These are phyloP conservation scores for Zosterops hypoxanthus DNA, from an alignment of 2,113 vertebrate species.

Conservation along the genomic window DNA sequence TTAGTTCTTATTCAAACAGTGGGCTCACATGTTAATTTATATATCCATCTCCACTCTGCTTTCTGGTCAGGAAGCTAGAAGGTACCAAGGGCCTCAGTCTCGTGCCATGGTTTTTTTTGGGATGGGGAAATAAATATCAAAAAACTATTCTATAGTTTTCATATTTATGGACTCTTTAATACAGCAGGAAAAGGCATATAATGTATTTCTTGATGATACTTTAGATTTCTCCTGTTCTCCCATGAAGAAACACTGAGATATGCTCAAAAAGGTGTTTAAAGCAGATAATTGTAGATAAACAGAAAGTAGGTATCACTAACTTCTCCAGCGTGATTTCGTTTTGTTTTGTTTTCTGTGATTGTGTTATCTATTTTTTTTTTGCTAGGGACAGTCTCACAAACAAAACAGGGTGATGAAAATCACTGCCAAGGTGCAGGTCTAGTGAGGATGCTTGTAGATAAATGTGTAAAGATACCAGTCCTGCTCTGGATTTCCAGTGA, in stretches of 20 bases:
- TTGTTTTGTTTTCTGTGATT: background rate
- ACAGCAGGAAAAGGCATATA: background rate
- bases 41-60: background rate
- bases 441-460: background rate
- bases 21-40: background rate
- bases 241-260: background rate
- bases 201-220: background rate
- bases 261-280: background rate
- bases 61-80: background rate
- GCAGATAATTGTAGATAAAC: background rate
- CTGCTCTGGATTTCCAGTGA: background rate
- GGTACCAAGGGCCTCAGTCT: background rate
- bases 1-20: background rate
- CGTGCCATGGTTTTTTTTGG: background rate
- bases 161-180: background rate
- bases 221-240: background rate
- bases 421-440: background rate
- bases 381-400: background rate
- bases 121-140: background rate
- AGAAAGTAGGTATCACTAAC: fast-evolving
- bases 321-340: background rate
- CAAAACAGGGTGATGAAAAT: background rate
- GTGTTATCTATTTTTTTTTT: background rate
- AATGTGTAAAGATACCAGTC: background rate
- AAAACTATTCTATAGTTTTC: background rate